phyloP scores from a whole-genome alignment of 1,140 invertebrate genomes.

The Drosophila ficusphila region DNA sequence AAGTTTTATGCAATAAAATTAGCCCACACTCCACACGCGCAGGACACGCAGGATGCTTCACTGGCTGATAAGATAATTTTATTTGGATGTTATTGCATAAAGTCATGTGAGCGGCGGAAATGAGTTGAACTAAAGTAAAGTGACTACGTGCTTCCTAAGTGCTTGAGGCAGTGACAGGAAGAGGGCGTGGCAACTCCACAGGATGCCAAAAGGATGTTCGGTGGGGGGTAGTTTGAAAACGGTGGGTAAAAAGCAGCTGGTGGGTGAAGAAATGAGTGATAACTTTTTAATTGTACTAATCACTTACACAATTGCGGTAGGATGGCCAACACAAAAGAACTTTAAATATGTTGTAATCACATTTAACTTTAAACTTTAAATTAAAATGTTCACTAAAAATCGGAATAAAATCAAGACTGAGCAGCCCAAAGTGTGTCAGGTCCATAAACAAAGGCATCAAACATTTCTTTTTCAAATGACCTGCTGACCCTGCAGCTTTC shows the following conservation, averaged over 20 bases:
- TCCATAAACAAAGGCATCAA: constrained; percentile 38
- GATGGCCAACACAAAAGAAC: no score
- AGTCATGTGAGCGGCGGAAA: constrained; percentile 78
- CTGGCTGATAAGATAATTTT: constrained; percentile 80
- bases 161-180: background rate
- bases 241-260: constrained; percentile 2
- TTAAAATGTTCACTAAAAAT: background rate
- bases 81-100: constrained; percentile 80
- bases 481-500: constrained; percentile 24
- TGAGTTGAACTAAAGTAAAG: constrained; percentile 78
- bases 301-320: no score
- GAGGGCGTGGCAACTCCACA: background rate
- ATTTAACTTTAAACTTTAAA: background rate
- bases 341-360: no score
- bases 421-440: constrained; percentile 20
- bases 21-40: constrained; percentile 51
- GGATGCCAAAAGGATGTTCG: background rate
- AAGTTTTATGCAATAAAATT: constrained; percentile 82
- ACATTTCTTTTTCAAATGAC: constrained; percentile 31
- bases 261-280: no score
- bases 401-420: no score
- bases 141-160: constrained; percentile 55
- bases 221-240: constrained; percentile 21
- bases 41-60: constrained; percentile 66
- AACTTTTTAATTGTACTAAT: no score